Evolutionary conservation across 2,113 vertebrate species (phyloP).

Genomic region (Psilopogon haemacephalus): DNA sequence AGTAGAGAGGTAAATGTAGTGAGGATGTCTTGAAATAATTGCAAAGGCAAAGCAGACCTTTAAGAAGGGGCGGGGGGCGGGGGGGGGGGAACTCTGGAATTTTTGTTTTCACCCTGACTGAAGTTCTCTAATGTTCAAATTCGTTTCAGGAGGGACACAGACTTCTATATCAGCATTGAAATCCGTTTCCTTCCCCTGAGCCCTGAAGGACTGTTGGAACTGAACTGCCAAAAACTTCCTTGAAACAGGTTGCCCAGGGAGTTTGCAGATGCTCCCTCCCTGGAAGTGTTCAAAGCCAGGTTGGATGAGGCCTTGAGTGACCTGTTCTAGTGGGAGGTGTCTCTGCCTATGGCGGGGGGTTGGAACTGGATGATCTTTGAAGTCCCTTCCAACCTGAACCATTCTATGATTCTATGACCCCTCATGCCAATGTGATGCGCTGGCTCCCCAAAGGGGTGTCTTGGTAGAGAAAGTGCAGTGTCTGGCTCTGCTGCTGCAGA

Average conservation of each 20-base stretch:
- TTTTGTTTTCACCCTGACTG: background rate
- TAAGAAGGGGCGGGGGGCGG: too few species aligned
- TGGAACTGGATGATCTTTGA: too few species aligned
- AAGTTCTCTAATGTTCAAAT: background rate
- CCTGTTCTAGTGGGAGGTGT: too few species aligned
- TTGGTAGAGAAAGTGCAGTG: background rate
- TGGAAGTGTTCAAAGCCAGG: too few species aligned
- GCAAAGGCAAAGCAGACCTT: background rate
- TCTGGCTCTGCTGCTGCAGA: background rate
- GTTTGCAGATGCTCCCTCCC: too few species aligned
- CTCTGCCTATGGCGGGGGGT: too few species aligned
- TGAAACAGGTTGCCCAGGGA: too few species aligned
- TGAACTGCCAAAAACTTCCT: background rate
- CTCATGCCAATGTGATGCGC: fast-evolving
- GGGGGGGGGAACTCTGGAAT: too few species aligned
- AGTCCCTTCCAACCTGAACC: too few species aligned
- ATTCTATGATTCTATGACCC: too few species aligned
- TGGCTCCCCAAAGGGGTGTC: background rate
- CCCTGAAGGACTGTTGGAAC: background rate
- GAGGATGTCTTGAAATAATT: background rate
- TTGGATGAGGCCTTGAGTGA: too few species aligned
- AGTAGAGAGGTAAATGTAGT: background rate
- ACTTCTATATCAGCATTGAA: background rate
- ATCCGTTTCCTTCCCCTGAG: background rate
- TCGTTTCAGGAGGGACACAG: background rate